Evolutionary conservation across 1,140 invertebrate genomes (phyloP), one percentile per base, ranked within the genome.

Genomic region (Apis dorsata): DNA sequence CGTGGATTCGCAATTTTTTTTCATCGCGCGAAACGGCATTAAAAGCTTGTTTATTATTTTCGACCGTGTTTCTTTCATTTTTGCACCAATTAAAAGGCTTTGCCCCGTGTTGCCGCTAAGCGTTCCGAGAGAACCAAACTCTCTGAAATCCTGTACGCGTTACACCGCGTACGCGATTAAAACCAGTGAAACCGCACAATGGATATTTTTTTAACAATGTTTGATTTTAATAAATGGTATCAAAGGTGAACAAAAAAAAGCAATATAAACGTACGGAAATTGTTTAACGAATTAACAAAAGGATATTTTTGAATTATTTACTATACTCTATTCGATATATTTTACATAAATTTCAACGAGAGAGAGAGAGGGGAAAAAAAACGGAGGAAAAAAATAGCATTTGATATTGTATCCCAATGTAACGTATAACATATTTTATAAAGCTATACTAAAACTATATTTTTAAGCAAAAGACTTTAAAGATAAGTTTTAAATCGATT

Each of bases 31-130:
- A 21, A 13, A 1, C 24, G 1, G 24, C 8, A 12, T 62, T 62
- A 24, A 62, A 62, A n/a, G 71, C 10, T 12, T 57, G 51, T 73
- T 73, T 77, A 53, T 34, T 53, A 65, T 65, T 77, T 66, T n/a
- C 28, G 3, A 13, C n/a, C 0, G 24, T 55, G n/a, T 34, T 76
- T 65, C 73, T 65, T 44, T 15, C 44, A 57, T 66, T 55, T 57
- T 68, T 13, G 8, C 62, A 51, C 12, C 21, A 77, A 77, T 77
- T 77, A 77, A 77, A 77, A n/a, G 34, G 63, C 51, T 34, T 44
- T n/a, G 8, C 21, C 19, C 1, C 17, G 21, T 10, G 73, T 51
- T 75, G 5, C 4, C 28, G 8, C 9, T 34, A 53, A 53, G 12
- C 75, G 49, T 7, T 68, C 9, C 75, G 21, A 2, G 12, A 21